Evolutionary conservation across 2,113 vertebrate genomes (phyloP).

Genomic region (Megatriorchis doriae): DNA sequence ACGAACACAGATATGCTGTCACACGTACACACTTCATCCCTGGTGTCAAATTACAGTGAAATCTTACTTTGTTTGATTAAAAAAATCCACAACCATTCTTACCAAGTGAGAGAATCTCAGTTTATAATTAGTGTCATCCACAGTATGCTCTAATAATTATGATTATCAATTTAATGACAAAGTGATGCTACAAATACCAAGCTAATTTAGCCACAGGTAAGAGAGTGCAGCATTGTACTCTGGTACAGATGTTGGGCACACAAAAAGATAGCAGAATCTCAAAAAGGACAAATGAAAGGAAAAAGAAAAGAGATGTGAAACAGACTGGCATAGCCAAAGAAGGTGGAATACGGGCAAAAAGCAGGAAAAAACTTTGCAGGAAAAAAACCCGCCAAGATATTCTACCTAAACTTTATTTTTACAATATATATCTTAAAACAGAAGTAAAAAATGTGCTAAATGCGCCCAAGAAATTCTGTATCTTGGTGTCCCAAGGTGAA

Average conservation of each 20-base stretch:
- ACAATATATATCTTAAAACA: background rate
- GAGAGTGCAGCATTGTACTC: background rate
- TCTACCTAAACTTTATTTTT: background rate
- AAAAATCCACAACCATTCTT: background rate
- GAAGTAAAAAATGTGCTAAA: background rate
- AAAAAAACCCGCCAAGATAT: background rate
- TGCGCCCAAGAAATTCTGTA: background rate
- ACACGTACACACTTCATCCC: background rate
- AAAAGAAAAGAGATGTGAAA: background rate
- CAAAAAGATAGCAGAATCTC: background rate
- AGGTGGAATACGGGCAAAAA: background rate
- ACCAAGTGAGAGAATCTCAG: background rate
- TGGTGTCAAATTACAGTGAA: background rate
- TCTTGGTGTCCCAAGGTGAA: background rate
- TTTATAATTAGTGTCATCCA: conserved; percentile 1
- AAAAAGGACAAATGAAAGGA: background rate
- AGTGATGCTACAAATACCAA: background rate
- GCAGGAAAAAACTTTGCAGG: background rate
- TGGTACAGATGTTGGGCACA: background rate
- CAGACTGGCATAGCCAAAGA: background rate
- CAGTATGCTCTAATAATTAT: background rate
- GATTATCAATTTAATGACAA: background rate
- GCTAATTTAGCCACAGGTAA: background rate
- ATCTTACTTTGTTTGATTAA: background rate
- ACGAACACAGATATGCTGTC: rapidly evolving